Evolutionary conservation across 2,888 invertebrate genomes (phyloP).

Genomic region (Pharmacophagus antenor): DNA sequence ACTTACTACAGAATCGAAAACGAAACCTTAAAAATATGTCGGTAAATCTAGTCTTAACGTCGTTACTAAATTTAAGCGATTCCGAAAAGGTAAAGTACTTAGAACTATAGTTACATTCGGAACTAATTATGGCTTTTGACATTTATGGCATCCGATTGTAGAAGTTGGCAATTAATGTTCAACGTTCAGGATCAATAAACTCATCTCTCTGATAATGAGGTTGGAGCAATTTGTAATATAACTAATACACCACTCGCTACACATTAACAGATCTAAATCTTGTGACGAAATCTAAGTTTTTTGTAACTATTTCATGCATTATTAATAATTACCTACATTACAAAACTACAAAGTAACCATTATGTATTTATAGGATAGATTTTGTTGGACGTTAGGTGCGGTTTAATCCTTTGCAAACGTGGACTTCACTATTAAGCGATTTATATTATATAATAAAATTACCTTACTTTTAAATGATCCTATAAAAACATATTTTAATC

Average conservation of each 20-base stretch:
- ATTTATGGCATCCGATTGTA: neutral
- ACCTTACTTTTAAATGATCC: too few relatives aligned
- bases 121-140: neutral
- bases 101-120: neutral
- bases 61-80: neutral
- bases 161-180: neutral
- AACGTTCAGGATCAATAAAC: neutral
- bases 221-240: neutral
- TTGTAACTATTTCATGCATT: too few relatives aligned
- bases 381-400: too few relatives aligned
- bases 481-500: too few relatives aligned
- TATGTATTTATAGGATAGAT: too few relatives aligned
- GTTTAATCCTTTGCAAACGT: too few relatives aligned
- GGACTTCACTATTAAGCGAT: too few relatives aligned
- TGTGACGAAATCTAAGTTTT: neutral
- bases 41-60: neutral
- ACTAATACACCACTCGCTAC: neutral
- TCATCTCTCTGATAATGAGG: constrained; percentile 1
- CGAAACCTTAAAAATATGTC: too few relatives aligned
- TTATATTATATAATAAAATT: too few relatives aligned
- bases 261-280: neutral
- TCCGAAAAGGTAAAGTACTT: too few relatives aligned
- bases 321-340: too few relatives aligned
- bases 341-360: neutral
- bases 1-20: too few relatives aligned